Evolutionary conservation across 2,797 vertebrate species (phyloP).

Genomic region (Hydrocynus forskahlii): DNA sequence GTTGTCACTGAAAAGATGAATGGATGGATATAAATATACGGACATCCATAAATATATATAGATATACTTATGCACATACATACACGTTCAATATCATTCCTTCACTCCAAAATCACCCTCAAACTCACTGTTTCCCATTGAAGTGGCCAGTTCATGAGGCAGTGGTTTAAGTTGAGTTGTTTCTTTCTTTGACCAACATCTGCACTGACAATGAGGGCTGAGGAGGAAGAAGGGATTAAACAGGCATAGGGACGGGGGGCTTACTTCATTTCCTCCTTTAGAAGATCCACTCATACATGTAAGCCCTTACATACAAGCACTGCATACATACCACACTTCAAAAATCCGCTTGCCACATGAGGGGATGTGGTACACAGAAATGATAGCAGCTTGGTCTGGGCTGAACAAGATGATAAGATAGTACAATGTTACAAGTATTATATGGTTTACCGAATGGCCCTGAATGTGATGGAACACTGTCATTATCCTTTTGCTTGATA

Average conservation of each 20-base stretch:
- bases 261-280: not conserved
- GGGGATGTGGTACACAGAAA: not conserved
- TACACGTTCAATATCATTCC: no score
- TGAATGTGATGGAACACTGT: not conserved
- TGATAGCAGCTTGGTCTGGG: no score
- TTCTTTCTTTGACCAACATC: conserved; percentile 29
- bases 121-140: not conserved
- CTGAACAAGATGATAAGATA: conserved; percentile 4
- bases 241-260: not conserved
- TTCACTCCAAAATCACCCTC: not conserved
- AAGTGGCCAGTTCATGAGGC: conserved; percentile 5
- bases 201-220: conserved; percentile 12
- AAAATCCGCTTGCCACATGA: conserved; percentile 7
- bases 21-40: no score
- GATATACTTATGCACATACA: no score
- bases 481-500: not conserved
- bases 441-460: not conserved
- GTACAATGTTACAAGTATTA: not conserved
- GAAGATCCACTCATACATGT: not conserved
- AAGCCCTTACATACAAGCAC: not conserved
- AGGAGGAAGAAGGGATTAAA: conserved; percentile 17
- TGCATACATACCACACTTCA: not conserved
- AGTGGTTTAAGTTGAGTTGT: conserved; percentile 10
- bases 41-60: no score
- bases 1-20: not conserved